phyloP scores from a whole-genome alignment of 2,888 invertebrate genomes.

The Hedya salicella region DNA sequence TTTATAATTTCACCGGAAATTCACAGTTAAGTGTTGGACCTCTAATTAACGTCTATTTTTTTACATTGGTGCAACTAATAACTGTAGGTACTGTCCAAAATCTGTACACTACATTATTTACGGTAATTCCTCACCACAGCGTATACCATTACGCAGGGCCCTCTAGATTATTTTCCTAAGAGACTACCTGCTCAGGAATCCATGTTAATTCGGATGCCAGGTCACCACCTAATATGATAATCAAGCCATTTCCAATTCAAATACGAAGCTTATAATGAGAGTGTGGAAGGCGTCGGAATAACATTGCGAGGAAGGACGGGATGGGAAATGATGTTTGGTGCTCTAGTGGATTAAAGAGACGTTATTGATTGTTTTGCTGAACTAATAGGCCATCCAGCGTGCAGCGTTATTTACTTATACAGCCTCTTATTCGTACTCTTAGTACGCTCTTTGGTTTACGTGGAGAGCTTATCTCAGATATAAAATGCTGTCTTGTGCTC shows the following conservation, averaged over 20 bases:
- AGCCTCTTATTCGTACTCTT: too few relatives aligned
- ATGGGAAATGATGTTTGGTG: conserved; percentile 21
- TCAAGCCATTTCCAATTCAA: conserved; percentile 69
- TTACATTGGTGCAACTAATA: too few relatives aligned
- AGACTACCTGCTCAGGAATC: conserved; percentile 53
- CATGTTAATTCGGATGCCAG: conserved; percentile 62
- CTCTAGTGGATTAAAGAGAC: conserved; percentile 6
- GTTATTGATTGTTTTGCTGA: conserved; percentile 10
- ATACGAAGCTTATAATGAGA: conserved; percentile 65
- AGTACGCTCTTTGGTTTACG: too few relatives aligned
- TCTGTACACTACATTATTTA: conserved; percentile 20
- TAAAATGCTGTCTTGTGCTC: too few relatives aligned
- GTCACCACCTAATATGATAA: conserved; percentile 74
- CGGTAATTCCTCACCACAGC: conserved; percentile 15
- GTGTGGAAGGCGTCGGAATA: conserved; percentile 46
- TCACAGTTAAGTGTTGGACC: too few relatives aligned
- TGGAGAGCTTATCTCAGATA: too few relatives aligned
- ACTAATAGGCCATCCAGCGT: too few relatives aligned
- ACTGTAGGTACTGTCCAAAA: conserved; percentile 14
- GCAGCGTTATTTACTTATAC: too few relatives aligned
- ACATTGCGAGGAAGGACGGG: conserved; percentile 16
- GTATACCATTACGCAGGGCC: conserved; percentile 32
- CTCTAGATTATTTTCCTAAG: conserved; percentile 39
- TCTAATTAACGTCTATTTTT: too few relatives aligned
- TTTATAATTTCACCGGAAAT: too few relatives aligned